Evolutionary conservation across 1,140 invertebrate species (phyloP).

Genomic region (Globodera ellingtonae): DNA sequence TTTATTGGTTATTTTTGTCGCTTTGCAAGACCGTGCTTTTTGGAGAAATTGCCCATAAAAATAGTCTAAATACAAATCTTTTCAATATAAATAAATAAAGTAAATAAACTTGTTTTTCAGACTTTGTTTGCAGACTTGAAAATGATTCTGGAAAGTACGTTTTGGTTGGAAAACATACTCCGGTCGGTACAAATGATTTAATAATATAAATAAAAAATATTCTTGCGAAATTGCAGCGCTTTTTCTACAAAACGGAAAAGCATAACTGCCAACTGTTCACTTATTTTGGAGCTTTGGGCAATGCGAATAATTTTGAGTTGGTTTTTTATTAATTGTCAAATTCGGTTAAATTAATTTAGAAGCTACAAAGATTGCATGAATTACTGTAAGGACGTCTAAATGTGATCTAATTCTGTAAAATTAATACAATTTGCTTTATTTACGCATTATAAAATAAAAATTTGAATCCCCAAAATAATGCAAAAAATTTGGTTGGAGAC

Average conservation of each 20-base stretch:
- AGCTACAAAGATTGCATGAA: constrained; percentile 69
- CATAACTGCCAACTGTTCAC: constrained; percentile 62
- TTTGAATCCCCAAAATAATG: neutral
- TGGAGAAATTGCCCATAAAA: too few relatives aligned
- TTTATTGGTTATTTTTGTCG: too few relatives aligned
- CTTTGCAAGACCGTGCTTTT: too few relatives aligned
- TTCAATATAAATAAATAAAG: neutral
- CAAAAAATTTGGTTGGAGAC: neutral
- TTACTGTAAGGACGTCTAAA: constrained; percentile 68
- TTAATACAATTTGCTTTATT: too few relatives aligned
- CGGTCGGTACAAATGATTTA: constrained; percentile 45
- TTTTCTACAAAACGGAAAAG: constrained; percentile 54
- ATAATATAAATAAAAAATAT: neutral
- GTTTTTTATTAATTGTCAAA: neutral
- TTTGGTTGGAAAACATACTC: constrained; percentile 48
- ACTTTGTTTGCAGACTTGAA: constrained; percentile 52
- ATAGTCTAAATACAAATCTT: neutral
- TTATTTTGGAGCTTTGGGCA: constrained; percentile 61
- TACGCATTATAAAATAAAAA: too few relatives aligned
- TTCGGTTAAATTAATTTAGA: neutral
- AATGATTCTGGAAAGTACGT: constrained; percentile 63
- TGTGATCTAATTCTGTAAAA: neutral
- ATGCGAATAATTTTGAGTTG: constrained; percentile 60
- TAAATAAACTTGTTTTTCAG: constrained; percentile 26
- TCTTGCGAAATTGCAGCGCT: constrained; percentile 23